A percentile compares a stretch with the other conserved stretches of the same genome.
Conservation (phyloP, 2,888 invertebrate genomes). For the Tenodera sinensis region DNA sequence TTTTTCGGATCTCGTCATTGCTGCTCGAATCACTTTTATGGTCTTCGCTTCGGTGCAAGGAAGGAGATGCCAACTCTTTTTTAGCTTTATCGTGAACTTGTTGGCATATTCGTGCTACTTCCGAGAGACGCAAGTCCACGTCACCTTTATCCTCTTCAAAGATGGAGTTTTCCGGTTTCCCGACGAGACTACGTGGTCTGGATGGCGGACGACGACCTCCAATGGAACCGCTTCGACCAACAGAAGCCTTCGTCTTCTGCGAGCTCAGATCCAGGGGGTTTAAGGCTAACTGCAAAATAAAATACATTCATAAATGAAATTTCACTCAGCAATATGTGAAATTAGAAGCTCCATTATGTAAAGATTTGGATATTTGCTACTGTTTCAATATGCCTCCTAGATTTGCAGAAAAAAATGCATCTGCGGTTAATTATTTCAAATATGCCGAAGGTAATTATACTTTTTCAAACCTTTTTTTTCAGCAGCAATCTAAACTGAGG, state of each 20-base stretch:
- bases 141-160: conserved; percentile 7
- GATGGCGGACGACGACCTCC: conserved; percentile 52
- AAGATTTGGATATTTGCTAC: no score
- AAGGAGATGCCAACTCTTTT: conserved; percentile 34
- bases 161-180: conserved; percentile 15
- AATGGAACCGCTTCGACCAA: conserved; percentile 49
- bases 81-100: conserved; percentile 48
- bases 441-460: no score
- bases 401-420: no score
- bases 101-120: conserved; percentile 48
- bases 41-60: not conserved
- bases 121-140: conserved; percentile 37
- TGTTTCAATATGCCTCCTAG: no score
- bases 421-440: no score
- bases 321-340: no score
- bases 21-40: not conserved
- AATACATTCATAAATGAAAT: not conserved
- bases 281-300: conserved; percentile 44
- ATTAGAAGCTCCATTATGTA: no score
- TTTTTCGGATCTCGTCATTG: not conserved
- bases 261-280: conserved; percentile 51
- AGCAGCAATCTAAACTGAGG: no score
- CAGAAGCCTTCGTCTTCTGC: conserved; percentile 50
- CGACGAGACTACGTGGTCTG: conserved; percentile 40
- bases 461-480: no score